Percentiles rank a stretch among this genome's conserved stretches.
These are phyloP conservation scores for Brachyopa scutellaris DNA, from an alignment of 2,888 invertebrate genomes.

Conservation along the genomic window DNA sequence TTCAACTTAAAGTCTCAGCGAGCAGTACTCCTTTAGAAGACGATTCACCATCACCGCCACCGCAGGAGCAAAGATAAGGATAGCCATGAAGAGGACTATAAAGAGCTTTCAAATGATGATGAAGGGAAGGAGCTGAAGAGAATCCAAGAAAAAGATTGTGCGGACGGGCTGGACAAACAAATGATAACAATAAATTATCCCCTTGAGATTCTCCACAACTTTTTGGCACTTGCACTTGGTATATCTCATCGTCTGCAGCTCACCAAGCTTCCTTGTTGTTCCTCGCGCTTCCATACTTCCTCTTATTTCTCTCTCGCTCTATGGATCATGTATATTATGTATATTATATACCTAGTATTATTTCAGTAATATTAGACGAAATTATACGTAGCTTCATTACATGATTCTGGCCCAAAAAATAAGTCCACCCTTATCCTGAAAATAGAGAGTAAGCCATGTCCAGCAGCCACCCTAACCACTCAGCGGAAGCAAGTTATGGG, in stretches of 20 bases:
- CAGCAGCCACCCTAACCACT: background rate
- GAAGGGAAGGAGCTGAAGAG: background rate
- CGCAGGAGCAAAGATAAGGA: no score
- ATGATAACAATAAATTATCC: slow-evolving; percentile 46
- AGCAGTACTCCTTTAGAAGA: no score
- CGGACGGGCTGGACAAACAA: slow-evolving; percentile 37
- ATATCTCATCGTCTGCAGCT: background rate
- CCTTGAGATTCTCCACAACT: slow-evolving; percentile 29
- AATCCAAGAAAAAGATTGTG: slow-evolving; percentile 24
- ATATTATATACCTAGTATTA: background rate
- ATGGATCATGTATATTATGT: no score
- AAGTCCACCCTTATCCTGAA: background rate
- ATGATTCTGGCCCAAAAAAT: slow-evolving; percentile 6
- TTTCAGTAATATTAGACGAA: slow-evolving; percentile 8
- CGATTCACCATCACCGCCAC: no score
- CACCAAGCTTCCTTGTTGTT: background rate
- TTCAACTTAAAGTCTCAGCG: slow-evolving; percentile 33
- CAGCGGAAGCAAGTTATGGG: background rate
- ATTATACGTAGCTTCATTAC: slow-evolving; percentile 29
- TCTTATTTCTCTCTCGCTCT: no score
- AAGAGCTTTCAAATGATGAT: slow-evolving; percentile 16
- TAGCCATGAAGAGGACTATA: slow-evolving; percentile 13
- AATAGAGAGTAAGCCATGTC: background rate
- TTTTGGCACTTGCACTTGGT: slow-evolving; percentile 16
- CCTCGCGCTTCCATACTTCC: background rate